A percentile compares a stretch with the other conserved stretches of the same genome.
These are phyloP conservation scores for Cotesia vestalis DNA, from an alignment of 1,140 invertebrate genomes.

Conservation along the genomic window DNA sequence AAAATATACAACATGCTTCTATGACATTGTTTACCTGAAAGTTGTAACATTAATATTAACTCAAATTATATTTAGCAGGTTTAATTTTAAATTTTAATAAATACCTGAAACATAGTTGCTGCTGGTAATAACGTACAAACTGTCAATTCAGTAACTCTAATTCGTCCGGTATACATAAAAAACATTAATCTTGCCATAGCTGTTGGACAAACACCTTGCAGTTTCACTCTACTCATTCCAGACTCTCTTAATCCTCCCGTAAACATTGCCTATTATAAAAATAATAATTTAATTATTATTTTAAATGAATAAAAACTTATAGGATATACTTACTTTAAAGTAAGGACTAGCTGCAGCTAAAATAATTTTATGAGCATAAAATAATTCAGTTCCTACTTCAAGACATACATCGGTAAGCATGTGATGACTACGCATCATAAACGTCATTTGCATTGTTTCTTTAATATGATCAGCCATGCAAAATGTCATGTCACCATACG, in stretches of 20 bases:
- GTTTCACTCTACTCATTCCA: slow-evolving; percentile 83
- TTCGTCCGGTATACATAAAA: slow-evolving; percentile 92
- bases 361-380: slow-evolving; percentile 91
- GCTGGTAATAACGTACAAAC: slow-evolving; percentile 90
- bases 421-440: slow-evolving; percentile 85
- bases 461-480: slow-evolving; percentile 85
- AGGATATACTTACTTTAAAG: slow-evolving; percentile 76
- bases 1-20: slow-evolving; percentile 88
- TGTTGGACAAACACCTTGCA: slow-evolving; percentile 88
- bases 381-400: slow-evolving; percentile 84
- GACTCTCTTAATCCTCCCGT: slow-evolving; percentile 86
- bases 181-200: slow-evolving; percentile 84
- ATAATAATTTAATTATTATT: slow-evolving; percentile 22
- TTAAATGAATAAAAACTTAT: not conserved
- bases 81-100: slow-evolving; percentile 21
- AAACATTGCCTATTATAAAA: slow-evolving; percentile 82
- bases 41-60: too few relatives aligned
- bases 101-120: slow-evolving; percentile 92
- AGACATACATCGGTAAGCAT: slow-evolving; percentile 91
- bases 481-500: slow-evolving; percentile 85
- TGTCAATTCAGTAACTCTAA: slow-evolving; percentile 87
- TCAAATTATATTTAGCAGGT: too few relatives aligned
- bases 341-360: slow-evolving; percentile 93
- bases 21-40: slow-evolving; percentile 85
- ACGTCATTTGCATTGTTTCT: slow-evolving; percentile 89